Percentiles rank a stretch among this genome's conserved stretches.
Evolutionary conservation across 2,888 invertebrate species (phyloP).

Genomic region (Steinernema hermaphroditum): DNA sequence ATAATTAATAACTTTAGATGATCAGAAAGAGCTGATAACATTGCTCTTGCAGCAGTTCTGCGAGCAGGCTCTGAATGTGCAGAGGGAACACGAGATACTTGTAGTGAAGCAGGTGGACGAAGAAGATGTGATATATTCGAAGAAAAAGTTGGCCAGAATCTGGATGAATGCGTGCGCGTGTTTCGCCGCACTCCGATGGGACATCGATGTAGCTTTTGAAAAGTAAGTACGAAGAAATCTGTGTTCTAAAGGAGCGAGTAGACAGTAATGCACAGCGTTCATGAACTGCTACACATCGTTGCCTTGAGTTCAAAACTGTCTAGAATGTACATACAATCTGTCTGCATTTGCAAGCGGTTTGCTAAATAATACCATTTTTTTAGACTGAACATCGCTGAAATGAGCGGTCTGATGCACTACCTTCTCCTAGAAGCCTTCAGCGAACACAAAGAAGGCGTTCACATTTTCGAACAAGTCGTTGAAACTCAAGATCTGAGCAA

Average conservation of each 20-base stretch:
- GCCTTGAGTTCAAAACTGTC: too few relatives aligned
- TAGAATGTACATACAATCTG: too few relatives aligned
- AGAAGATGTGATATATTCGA: constrained; percentile 45
- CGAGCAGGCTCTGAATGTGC: constrained; percentile 36
- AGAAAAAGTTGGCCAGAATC: constrained; percentile 47
- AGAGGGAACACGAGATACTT: constrained; percentile 29
- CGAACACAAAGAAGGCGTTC: neutral
- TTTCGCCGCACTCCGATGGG: constrained; percentile 48
- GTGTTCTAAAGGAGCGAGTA: neutral
- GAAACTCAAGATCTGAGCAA: neutral
- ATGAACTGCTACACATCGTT: too few relatives aligned
- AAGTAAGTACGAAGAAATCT: constrained; percentile 2
- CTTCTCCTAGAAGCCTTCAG: neutral
- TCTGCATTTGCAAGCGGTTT: too few relatives aligned
- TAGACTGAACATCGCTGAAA: too few relatives aligned
- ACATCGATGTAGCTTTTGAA: constrained; percentile 1
- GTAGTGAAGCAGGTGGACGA: constrained; percentile 33
- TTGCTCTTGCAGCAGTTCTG: constrained; percentile 37
- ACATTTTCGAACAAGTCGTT: neutral
- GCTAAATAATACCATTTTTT: too few relatives aligned
- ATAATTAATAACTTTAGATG: constrained; percentile 16
- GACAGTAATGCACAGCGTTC: neutral
- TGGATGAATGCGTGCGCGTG: constrained; percentile 50
- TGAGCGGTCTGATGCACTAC: neutral
- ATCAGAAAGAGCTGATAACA: neutral